Percentiles rank a stretch among this genome's conserved stretches.
Conservation (phyloP, 2,888 invertebrate genomes). For the Exocentrus adspersus region DNA sequence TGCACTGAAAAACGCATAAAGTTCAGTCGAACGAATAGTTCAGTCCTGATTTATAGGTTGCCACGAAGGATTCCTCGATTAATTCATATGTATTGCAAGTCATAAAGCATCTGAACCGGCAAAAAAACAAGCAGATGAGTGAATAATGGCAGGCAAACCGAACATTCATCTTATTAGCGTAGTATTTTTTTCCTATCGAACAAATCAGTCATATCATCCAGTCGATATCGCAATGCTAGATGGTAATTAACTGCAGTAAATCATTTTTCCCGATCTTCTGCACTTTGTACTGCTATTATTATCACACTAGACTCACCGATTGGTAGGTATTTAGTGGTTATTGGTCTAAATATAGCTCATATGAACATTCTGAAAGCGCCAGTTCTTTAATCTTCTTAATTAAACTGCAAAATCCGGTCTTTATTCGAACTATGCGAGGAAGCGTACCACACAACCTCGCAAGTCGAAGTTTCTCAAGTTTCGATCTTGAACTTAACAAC, state of each 20-base stretch:
- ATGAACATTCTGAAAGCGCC: too few relatives aligned
- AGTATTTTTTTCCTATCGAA: neutral
- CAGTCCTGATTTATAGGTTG: neutral
- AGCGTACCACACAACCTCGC: too few relatives aligned
- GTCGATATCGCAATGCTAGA: neutral
- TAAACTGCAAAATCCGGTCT: too few relatives aligned
- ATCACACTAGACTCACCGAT: too few relatives aligned
- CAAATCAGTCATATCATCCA: neutral
- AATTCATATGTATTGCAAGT: neutral
- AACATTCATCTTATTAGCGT: neutral
- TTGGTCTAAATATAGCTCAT: too few relatives aligned
- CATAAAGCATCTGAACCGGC: neutral
- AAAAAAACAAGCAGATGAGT: neutral
- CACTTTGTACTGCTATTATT: too few relatives aligned
- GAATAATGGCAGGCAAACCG: neutral
- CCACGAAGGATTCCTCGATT: neutral
- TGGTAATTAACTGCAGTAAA: neutral
- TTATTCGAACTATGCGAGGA: too few relatives aligned
- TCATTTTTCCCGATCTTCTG: too few relatives aligned
- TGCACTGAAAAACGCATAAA: too few relatives aligned
- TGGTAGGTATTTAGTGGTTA: too few relatives aligned
- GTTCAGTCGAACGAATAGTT: neutral
- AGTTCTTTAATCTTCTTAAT: too few relatives aligned
- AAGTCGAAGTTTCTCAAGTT: too few relatives aligned
- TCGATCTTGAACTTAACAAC: slow-evolving; percentile 18